These are phyloP conservation scores for Spinibarbus caldwelli DNA, from an alignment of 2,797 vertebrate species.

Conservation along the genomic window DNA sequence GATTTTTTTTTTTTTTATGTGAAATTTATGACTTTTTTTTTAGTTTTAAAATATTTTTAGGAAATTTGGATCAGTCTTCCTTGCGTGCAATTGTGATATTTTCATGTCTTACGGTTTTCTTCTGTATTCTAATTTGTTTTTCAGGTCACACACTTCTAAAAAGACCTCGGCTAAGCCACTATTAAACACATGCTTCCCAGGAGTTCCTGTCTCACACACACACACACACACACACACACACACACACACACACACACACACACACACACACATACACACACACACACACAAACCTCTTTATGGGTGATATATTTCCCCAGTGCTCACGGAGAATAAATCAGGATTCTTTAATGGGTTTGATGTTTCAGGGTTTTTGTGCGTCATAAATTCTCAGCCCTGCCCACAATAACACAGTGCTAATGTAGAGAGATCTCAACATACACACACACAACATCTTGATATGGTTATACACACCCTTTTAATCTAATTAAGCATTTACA, in stretches of 20 bases:
- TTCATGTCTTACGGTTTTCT: conserved; percentile 29
- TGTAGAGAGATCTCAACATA: conserved; percentile 28
- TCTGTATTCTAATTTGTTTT: conserved; percentile 35
- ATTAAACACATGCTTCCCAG: conserved; percentile 37
- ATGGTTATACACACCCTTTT: conserved; percentile 92
- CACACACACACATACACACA: conserved; percentile 23
- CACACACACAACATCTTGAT: conserved; percentile 66
- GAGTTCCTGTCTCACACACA: conserved; percentile 13
- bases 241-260: background rate
- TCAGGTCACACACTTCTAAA: conserved; percentile 37
- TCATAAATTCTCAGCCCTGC: conserved; percentile 59
- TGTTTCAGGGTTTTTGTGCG: conserved; percentile 52
- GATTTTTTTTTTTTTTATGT: no score
- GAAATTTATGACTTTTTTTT: no score
- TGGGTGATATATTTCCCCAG: conserved; percentile 47
- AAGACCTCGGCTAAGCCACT: conserved; percentile 20
- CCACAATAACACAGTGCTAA: conserved; percentile 41
- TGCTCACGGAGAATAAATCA: conserved; percentile 39
- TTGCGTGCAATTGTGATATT: background rate
- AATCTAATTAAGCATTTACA: conserved; percentile 94
- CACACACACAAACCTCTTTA: conserved; percentile 29
- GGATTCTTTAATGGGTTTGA: conserved; percentile 50
- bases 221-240: conserved; percentile 23
- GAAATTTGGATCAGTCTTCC: background rate
- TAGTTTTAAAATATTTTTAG: background rate